Evolutionary conservation across 2,797 vertebrate genomes (phyloP).

Genomic region (Chelon labrosus): DNA sequence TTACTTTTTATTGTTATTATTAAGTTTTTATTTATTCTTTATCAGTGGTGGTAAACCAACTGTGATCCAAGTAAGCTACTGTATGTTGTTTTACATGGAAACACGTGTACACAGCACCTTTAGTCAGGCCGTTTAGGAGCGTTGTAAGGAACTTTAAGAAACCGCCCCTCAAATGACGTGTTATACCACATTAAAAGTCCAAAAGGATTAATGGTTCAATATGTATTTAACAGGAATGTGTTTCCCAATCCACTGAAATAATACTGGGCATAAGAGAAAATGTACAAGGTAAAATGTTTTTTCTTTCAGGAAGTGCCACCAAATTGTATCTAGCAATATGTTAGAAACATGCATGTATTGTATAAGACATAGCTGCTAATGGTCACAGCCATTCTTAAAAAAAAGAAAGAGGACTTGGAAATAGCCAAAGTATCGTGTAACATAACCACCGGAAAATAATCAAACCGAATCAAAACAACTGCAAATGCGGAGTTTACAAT

Average conservation of each 20-base stretch:
- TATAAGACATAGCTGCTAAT: too few species aligned
- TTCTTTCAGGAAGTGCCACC: neutral
- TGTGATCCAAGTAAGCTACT: slow-evolving; percentile 40
- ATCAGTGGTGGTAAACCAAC: slow-evolving; percentile 46
- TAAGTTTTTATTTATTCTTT: slow-evolving; percentile 54
- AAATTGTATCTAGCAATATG: neutral
- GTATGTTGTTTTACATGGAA: slow-evolving; percentile 24
- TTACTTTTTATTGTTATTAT: slow-evolving; percentile 48
- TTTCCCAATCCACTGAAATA: slow-evolving; percentile 18
- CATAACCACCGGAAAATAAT: slow-evolving; percentile 11
- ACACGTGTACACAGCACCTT: neutral
- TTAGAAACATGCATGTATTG: neutral
- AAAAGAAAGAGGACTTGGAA: slow-evolving; percentile 7
- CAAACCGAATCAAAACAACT: slow-evolving; percentile 38
- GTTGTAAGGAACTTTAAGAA: neutral
- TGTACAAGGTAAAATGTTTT: neutral
- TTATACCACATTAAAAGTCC: slow-evolving; percentile 10
- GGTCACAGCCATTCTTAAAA: slow-evolving; percentile 3
- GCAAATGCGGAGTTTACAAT: slow-evolving; percentile 36
- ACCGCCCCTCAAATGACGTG: slow-evolving; percentile 1
- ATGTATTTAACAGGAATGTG: neutral
- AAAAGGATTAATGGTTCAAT: slow-evolving; percentile 4
- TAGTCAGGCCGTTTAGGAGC: neutral
- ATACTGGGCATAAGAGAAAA: neutral
- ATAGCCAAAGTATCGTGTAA: slow-evolving; percentile 27